Conservation (phyloP, 2,797 vertebrate species). For the Austrolebias charrua region DNA sequence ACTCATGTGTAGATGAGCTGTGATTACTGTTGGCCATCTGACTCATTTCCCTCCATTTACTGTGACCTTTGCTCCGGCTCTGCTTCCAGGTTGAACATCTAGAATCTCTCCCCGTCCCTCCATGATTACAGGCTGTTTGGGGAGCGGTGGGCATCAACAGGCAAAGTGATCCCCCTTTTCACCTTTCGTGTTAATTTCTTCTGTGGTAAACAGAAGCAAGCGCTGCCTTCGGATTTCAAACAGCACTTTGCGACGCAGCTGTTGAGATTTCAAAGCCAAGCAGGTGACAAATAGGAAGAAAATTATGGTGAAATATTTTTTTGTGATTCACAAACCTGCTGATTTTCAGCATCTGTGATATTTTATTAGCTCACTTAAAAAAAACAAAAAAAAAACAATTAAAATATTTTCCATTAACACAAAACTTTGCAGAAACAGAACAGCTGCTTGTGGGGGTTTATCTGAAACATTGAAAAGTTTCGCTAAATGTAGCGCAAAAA, state of each 20-base stretch:
- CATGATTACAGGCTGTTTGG: conserved; percentile 5
- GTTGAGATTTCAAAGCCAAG: not conserved
- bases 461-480: no score
- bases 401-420: no score
- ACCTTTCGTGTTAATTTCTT: not conserved
- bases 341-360: not conserved
- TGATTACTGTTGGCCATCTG: conserved; percentile 37
- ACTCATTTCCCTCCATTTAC: conserved; percentile 42
- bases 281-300: conserved; percentile 7
- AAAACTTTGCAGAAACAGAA: no score
- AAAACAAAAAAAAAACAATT: no score
- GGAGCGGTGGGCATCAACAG: not conserved
- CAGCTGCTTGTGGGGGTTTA: no score
- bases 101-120: not conserved
- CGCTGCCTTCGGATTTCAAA: not conserved
- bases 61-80: conserved; percentile 25
- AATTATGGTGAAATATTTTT: not conserved
- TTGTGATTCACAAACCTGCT: no score
- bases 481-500: no score
- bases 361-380: not conserved
- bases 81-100: conserved; percentile 2
- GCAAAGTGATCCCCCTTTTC: conserved; percentile 9
- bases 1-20: conserved; percentile 31
- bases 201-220: not conserved
- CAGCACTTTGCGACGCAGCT: conserved; percentile 15